A percentile compares a stretch with the other conserved stretches of the same genome.
Evolutionary conservation across 1,140 invertebrate genomes (phyloP).

Genomic region (Mizuhopecten yessoensis): DNA sequence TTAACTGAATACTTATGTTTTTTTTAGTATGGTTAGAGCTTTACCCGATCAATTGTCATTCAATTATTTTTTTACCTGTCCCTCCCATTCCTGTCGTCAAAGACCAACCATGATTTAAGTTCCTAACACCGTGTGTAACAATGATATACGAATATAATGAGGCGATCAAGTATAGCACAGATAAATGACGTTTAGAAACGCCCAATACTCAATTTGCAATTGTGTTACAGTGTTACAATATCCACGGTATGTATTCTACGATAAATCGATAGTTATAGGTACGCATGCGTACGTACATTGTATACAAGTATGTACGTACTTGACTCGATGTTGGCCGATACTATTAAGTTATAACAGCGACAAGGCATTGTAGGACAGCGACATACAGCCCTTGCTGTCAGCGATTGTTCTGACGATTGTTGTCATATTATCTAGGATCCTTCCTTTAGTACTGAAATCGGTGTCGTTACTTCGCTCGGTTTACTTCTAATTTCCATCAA

Average conservation of each 20-base stretch:
- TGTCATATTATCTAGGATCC: too few species aligned
- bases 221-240: background rate
- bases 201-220: background rate
- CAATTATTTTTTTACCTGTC: background rate
- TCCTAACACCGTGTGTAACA: background rate
- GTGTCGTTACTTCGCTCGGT: too few species aligned
- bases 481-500: too few species aligned
- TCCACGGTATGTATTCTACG: background rate
- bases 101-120: background rate
- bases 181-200: background rate
- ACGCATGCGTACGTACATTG: background rate
- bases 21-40: too few species aligned
- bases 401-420: too few species aligned
- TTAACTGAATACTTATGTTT: too few species aligned
- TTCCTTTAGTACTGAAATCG: too few species aligned
- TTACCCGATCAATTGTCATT: too few species aligned
- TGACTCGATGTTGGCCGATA: too few species aligned
- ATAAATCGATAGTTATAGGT: background rate
- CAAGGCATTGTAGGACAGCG: too few species aligned
- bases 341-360: too few species aligned
- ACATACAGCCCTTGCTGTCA: too few species aligned
- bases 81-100: background rate
- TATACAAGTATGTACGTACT: background rate
- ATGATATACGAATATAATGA: background rate
- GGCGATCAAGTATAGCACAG: background rate